Percentiles rank a stretch among this genome's conserved stretches.
These are phyloP conservation scores for Cebidichthys violaceus DNA, from an alignment of 2,113 vertebrate genomes.

Conservation along the genomic window DNA sequence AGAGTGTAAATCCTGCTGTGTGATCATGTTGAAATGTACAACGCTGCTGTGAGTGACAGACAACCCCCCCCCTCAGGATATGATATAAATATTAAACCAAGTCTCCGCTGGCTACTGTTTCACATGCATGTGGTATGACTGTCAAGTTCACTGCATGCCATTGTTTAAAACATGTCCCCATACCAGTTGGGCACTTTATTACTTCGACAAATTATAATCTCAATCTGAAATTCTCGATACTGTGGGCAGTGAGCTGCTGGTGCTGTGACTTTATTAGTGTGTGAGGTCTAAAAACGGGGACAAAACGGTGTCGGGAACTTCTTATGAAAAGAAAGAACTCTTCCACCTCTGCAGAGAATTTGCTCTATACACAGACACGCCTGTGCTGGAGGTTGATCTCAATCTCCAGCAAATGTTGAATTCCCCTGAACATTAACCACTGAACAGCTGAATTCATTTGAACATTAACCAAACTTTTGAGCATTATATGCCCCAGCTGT, in stretches of 20 bases:
- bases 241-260: neutral
- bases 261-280: neutral
- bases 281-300: slow-evolving; percentile 8
- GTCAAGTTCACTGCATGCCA: slow-evolving; percentile 7
- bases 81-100: slow-evolving; percentile 64
- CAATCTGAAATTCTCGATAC: neutral
- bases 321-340: slow-evolving; percentile 24
- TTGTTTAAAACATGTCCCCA: slow-evolving; percentile 38
- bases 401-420: slow-evolving; percentile 73
- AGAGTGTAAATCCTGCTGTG: slow-evolving; percentile 55
- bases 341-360: slow-evolving; percentile 45
- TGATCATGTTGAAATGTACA: slow-evolving; percentile 57
- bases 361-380: slow-evolving; percentile 43
- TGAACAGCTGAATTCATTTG: slow-evolving; percentile 70
- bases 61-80: neutral
- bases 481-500: slow-evolving; percentile 53
- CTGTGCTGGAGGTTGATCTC: slow-evolving; percentile 65
- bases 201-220: neutral
- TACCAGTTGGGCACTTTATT: slow-evolving; percentile 1
- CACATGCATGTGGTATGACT: slow-evolving; percentile 29
- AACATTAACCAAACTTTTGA: slow-evolving; percentile 77
- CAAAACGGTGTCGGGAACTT: slow-evolving; percentile 6
- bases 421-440: slow-evolving; percentile 81
- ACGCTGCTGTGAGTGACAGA: slow-evolving; percentile 25
- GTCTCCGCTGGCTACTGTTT: slow-evolving; percentile 56